Percentiles rank a stretch among this genome's conserved stretches.
Evolutionary conservation across 2,113 vertebrate genomes (phyloP).

Genomic region (Tragelaphus scriptus): DNA sequence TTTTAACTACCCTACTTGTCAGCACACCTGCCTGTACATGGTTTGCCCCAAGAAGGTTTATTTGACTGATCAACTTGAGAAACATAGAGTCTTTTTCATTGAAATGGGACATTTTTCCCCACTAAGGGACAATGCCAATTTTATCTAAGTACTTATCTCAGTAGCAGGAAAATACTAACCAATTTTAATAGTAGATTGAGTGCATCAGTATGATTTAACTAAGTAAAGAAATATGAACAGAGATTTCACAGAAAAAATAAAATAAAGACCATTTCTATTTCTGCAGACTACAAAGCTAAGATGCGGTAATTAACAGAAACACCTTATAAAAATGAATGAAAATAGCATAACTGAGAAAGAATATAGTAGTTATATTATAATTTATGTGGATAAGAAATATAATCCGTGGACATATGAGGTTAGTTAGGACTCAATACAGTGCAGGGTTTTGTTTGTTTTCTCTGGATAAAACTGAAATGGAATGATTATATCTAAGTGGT

Average conservation of each 20-base stretch:
- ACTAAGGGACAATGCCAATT: neutral
- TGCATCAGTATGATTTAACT: neutral
- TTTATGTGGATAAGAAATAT: neutral
- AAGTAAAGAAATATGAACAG: neutral
- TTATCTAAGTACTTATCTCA: neutral
- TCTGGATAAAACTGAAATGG: neutral
- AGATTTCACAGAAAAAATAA: neutral
- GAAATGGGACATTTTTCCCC: neutral
- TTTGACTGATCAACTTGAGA: neutral
- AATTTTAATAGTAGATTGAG: neutral
- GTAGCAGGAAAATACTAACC: neutral
- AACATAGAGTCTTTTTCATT: neutral
- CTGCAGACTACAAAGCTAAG: neutral
- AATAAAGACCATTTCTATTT: neutral
- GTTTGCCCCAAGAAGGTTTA: neutral
- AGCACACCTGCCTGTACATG: neutral
- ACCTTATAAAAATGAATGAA: neutral
- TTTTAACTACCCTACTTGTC: slow-evolving; percentile 20
- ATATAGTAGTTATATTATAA: neutral
- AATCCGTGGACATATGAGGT: neutral
- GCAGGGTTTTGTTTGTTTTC: neutral
- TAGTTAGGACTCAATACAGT: neutral
- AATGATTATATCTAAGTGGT: neutral
- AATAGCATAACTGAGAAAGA: neutral
- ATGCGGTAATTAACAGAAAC: neutral